These are phyloP conservation scores for Eucriotettix oculatus DNA, from an alignment of 2,888 invertebrate genomes.

Conservation along the genomic window DNA sequence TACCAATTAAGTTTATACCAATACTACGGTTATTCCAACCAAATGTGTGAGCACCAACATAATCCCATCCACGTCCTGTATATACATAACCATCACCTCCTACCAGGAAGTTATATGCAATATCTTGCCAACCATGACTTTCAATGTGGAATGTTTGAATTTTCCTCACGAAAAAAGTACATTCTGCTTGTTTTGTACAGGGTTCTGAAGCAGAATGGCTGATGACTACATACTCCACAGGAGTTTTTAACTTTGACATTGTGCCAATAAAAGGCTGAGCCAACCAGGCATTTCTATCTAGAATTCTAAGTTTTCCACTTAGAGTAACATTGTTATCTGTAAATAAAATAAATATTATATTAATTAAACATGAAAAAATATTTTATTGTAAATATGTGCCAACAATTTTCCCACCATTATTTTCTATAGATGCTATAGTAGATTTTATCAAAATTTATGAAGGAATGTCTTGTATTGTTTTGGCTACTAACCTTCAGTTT, in stretches of 20 bases:
- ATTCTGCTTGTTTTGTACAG: slow-evolving; percentile 34
- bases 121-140: slow-evolving; percentile 44
- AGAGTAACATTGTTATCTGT: slow-evolving; percentile 8
- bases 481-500: too few species aligned
- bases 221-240: slow-evolving; percentile 16
- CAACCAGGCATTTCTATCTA: slow-evolving; percentile 44
- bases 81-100: slow-evolving; percentile 64
- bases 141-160: slow-evolving; percentile 58
- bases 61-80: slow-evolving; percentile 57
- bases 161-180: slow-evolving; percentile 22
- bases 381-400: too few species aligned
- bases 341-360: background rate
- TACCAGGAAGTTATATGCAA: slow-evolving; percentile 60
- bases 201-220: slow-evolving; percentile 46
- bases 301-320: slow-evolving; percentile 31
- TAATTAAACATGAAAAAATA: background rate
- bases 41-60: slow-evolving; percentile 50
- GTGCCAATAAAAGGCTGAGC: slow-evolving; percentile 36
- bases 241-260: slow-evolving; percentile 15
- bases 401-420: too few species aligned
- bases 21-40: slow-evolving; percentile 47
- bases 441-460: too few species aligned
- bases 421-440: too few species aligned
- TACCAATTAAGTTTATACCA: slow-evolving; percentile 56
- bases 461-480: too few species aligned